Base-by-base conservation (phyloP, 64 coral and sea anemone genomes). In the Porites lutea region DNA sequence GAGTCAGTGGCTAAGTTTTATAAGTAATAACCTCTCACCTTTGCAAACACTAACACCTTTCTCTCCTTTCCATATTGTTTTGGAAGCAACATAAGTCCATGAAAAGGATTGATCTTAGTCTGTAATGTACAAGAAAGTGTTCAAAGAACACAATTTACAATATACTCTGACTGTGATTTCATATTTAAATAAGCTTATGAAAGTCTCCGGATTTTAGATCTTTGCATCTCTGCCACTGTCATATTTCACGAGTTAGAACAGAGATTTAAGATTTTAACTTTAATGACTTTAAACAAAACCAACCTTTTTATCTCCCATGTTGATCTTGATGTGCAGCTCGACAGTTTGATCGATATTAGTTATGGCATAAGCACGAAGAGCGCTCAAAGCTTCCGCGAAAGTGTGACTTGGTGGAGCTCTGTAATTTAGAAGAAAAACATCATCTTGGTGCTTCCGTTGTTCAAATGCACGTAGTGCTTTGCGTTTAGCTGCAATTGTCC, bases 261-360 rank as follows among this genome's bases (percentile, higher is more conserved):
- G 1, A 37, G 27, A 37, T 0, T 37, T 37, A 37, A 37, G 27
- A 37, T 37, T 37, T 37, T 1, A 37, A 37, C 27, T 37, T 37
- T 37, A 43, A 43, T 2, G 1, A n/a, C 21, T 70, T 45, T 11
- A 50, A 72, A 23, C 19, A 58, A 10, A 16, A 47, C 43, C 72
- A 64, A 89, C 95, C 95, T 88, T 94, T 18, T 97, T 97, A 44
- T 97, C 95, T 73, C 95, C 95, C 95, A 97, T 94, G 65, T 97
- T 82, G 27, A 97, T 77, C 59, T 90, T 97, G 19, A 97, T 53
- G 21, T 97, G 92, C 12, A 97, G 76, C 59, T 97, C 95, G 23
- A 97, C 84, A 11, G 88, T 97, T 47, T 97, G 92, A n/a, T 93
- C 88, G 0, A 72, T 2, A n/a, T 47, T 51, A 68, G 58, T 54